Percentiles rank a stretch among this genome's conserved stretches.
Conservation (phyloP, 2,113 vertebrate species). For the Dolichallabes microphthalmus region DNA sequence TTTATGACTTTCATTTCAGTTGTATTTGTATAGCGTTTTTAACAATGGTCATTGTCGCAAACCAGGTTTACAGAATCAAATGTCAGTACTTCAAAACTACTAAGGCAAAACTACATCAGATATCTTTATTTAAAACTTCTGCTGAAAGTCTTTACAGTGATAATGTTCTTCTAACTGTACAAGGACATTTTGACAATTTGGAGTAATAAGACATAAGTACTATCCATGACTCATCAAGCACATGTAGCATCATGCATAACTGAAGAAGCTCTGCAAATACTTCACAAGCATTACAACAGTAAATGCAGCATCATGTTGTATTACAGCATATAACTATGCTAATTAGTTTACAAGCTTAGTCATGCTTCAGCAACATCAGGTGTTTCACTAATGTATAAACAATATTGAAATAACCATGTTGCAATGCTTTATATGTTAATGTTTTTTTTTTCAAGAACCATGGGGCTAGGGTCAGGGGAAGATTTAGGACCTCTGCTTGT, state of each 20-base stretch:
- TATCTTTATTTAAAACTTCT: neutral
- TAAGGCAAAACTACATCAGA: neutral
- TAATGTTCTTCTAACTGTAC: neutral
- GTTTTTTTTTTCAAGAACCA: neutral
- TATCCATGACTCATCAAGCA: constrained; percentile 3
- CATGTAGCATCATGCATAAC: neutral
- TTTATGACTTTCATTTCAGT: no score
- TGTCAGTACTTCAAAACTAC: neutral
- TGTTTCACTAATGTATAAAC: neutral
- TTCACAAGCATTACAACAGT: neutral
- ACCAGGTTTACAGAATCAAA: neutral
- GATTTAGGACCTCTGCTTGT: neutral
- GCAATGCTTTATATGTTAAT: neutral
- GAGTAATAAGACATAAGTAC: neutral
- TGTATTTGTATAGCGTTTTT: no score
- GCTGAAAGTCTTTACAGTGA: neutral
- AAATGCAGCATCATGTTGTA: neutral
- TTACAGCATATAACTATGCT: neutral
- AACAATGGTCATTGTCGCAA: no score
- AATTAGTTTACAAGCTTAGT: neutral
- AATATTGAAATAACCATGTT: neutral
- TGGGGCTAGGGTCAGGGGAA: neutral
- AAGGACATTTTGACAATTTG: constrained; percentile 7
- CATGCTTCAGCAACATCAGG: neutral
- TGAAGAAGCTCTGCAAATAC: neutral